Conservation (phyloP, 2,113 vertebrate species). For the Hirundichthys speculiger region DNA sequence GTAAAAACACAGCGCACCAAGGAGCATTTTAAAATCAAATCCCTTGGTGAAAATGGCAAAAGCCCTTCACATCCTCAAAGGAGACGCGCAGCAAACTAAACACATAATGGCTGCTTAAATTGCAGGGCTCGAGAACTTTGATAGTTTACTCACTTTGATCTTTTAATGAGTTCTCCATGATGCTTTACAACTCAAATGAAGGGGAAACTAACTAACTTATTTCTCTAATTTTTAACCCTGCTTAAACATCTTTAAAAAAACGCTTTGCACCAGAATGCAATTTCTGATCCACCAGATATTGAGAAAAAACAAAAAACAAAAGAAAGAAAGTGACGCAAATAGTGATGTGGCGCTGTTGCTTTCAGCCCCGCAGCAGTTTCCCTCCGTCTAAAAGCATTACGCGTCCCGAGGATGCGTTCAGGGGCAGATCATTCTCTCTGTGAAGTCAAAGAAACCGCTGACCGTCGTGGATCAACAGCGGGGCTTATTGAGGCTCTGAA, state of each 20-base stretch:
- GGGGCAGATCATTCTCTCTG: background rate
- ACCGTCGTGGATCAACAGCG: slow-evolving; percentile 34
- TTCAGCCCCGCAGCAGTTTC: background rate
- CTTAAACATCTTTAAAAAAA: slow-evolving; percentile 5
- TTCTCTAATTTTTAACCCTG: slow-evolving; percentile 18
- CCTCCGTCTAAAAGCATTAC: background rate
- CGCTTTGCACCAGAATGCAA: background rate
- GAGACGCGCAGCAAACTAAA: slow-evolving; percentile 27
- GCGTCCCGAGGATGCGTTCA: background rate
- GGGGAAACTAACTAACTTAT: slow-evolving; percentile 29
- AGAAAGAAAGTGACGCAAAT: background rate
- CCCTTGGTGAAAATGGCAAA: slow-evolving; percentile 24
- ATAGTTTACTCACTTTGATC: slow-evolving; percentile 74
- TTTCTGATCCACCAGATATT: background rate
- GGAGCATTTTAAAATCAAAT: slow-evolving; percentile 41
- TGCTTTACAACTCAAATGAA: no score
- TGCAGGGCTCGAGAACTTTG: slow-evolving; percentile 59
- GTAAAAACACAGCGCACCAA: background rate
- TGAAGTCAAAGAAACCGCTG: slow-evolving; percentile 15
- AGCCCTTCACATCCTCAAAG: slow-evolving; percentile 42
- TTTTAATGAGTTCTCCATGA: slow-evolving; percentile 66
- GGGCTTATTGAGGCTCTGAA: slow-evolving; percentile 27
- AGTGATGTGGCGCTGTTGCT: background rate
- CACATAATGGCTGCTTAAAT: slow-evolving; percentile 54
- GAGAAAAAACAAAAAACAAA: no score